Evolutionary conservation across 2,797 vertebrate genomes (phyloP).

Genomic region (Brachymystax lenok): DNA sequence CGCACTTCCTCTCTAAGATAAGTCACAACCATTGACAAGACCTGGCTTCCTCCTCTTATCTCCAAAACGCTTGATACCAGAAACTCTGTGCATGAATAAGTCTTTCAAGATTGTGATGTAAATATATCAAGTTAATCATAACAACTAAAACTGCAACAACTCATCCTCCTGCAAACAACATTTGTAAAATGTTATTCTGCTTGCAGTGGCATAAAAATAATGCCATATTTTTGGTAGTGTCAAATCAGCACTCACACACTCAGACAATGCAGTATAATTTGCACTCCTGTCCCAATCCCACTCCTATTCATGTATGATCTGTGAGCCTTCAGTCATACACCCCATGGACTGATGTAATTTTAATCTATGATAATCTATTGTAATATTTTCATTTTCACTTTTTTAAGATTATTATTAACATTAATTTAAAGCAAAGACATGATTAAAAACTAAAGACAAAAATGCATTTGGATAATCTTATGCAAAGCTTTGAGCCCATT

Average conservation of each 20-base stretch:
- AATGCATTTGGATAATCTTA: conserved; percentile 84
- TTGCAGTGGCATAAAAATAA: conserved; percentile 62
- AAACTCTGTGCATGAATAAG: conserved; percentile 78
- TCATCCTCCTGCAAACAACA: conserved; percentile 62
- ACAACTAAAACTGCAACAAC: conserved; percentile 73
- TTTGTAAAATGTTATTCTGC: conserved; percentile 66
- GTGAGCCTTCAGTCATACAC: conserved; percentile 54
- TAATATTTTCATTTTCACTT: conserved; percentile 88
- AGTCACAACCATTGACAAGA: conserved; percentile 81
- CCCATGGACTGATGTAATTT: conserved; percentile 36
- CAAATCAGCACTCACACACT: conserved; percentile 1
- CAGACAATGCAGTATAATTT: conserved; percentile 17
- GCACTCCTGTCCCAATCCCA: conserved; percentile 42
- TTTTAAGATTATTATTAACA: conserved; percentile 87
- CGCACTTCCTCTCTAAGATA: conserved; percentile 79
- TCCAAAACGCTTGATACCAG: conserved; percentile 77
- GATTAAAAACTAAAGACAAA: conserved; percentile 70
- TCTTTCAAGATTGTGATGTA: conserved; percentile 80
- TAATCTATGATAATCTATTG: conserved; percentile 90
- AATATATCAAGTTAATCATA: conserved; percentile 80
- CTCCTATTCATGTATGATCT: conserved; percentile 44
- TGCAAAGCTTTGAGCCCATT: conserved; percentile 82
- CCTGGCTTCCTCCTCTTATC: conserved; percentile 82
- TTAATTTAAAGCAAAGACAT: conserved; percentile 85
- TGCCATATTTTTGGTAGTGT: conserved; percentile 8